Evolutionary conservation across 2,888 invertebrate genomes (phyloP).

Genomic region (Onchidella celtica): DNA sequence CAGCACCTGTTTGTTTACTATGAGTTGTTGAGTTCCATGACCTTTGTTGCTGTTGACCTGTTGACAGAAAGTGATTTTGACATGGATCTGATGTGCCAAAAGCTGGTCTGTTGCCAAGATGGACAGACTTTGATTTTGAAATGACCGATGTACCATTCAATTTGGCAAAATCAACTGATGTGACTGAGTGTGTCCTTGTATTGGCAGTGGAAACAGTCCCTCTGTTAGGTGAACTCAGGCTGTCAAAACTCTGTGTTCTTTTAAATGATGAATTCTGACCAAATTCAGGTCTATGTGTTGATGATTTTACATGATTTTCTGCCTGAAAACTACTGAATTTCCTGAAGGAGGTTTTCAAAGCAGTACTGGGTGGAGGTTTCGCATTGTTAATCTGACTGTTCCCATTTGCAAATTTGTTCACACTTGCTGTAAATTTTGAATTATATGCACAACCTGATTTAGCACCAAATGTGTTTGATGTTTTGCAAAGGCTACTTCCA

Average conservation of each 20-base stretch:
- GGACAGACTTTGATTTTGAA: neutral
- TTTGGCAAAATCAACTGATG: neutral
- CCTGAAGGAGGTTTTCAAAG: conserved; percentile 25
- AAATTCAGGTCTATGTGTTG: neutral
- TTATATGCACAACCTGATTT: conserved; percentile 1
- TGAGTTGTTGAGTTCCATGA: neutral
- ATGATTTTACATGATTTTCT: neutral
- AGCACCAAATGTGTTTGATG: neutral
- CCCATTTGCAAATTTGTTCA: neutral
- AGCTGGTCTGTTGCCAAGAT: too few species aligned
- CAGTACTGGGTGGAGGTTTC: neutral
- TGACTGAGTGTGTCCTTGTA: too few species aligned
- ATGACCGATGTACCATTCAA: neutral
- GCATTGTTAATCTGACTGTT: conserved; percentile 23
- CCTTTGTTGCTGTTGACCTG: neutral
- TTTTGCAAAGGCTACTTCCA: neutral
- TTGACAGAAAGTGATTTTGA: too few species aligned
- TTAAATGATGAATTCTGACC: conserved; percentile 10
- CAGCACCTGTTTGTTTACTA: neutral
- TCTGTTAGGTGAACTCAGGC: neutral
- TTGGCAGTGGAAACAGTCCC: too few species aligned
- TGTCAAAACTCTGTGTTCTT: conserved; percentile 36
- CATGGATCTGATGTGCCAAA: too few species aligned
- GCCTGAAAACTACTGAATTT: conserved; percentile 32
- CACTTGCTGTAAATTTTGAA: conserved; percentile 14